Conservation (phyloP, 2,797 vertebrate genomes). For the Sebastes minor region DNA sequence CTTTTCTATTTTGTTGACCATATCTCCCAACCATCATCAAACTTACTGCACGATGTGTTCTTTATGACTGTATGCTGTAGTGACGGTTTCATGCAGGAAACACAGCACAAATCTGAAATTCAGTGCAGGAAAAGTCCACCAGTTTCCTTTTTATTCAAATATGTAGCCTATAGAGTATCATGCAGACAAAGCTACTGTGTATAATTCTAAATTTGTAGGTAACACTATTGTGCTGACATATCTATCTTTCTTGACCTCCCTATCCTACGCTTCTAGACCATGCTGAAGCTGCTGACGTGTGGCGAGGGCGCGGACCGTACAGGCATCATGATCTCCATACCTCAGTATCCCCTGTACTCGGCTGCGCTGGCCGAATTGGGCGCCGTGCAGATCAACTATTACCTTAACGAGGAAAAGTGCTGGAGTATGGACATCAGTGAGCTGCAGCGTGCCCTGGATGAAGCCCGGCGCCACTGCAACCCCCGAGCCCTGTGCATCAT, state of each 20-base stretch:
- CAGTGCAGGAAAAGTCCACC: not conserved
- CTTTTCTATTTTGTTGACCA: not conserved
- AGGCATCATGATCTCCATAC: slow-evolving; percentile 90
- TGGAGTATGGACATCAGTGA: slow-evolving; percentile 89
- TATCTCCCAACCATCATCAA: not conserved
- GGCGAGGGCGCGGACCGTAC: slow-evolving; percentile 83
- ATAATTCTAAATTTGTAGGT: not conserved
- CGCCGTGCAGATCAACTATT: slow-evolving; percentile 89
- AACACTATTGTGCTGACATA: not conserved
- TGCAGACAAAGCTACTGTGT: not conserved
- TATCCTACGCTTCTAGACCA: slow-evolving; percentile 73
- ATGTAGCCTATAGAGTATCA: not conserved
- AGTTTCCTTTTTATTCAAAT: not conserved
- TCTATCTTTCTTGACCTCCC: not conserved
- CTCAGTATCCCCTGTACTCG: slow-evolving; percentile 92
- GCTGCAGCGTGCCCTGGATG: slow-evolving; percentile 82
- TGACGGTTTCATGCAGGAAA: not conserved
- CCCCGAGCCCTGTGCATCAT: slow-evolving; percentile 91
- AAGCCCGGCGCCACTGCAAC: slow-evolving; percentile 83
- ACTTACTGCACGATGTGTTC: not conserved
- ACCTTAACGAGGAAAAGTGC: slow-evolving; percentile 87
- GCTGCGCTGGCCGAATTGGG: slow-evolving; percentile 86
- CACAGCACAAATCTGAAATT: not conserved
- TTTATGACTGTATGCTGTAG: not conserved
- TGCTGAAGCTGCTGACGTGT: slow-evolving; percentile 88